Evolutionary conservation across 2,797 vertebrate genomes (phyloP), one percentile per base, ranked within the genome.

Genomic region (Sebastes goodei): DNA sequence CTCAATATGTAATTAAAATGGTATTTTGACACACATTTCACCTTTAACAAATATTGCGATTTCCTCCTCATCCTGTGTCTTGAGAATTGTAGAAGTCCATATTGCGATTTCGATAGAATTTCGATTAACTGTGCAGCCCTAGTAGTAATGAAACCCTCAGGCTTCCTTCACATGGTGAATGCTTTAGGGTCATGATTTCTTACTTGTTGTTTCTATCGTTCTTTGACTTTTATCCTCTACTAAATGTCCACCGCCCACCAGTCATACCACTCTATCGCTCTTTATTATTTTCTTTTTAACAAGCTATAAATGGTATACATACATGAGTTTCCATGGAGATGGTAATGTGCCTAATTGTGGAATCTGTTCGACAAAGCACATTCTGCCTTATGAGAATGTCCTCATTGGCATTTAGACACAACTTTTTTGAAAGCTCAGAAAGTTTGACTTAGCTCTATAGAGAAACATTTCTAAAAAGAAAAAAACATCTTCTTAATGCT

Each of bases 281-380:
- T 56, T 55, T 27, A 7, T 35, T 52, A 2, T 0, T 53, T 59
- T 33, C 0, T 32, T 33, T 69, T 23, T 35, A 38, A 49, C 4
- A 38, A 70, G 21, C 10, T 15, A 15, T 20, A 68, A 62, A 53
- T 65, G 9, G 8, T 20, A 61, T 6, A 61, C 4, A 5, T 55
- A 56, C 4, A 15, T 21, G 11, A 27, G 70, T 74, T 67, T 71
- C 71, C 66, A 64, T 63, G 52, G 56, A 75, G 20, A 14, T 59
- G 8, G 4, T 30, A 23, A 14, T 25, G 14, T 60, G 15, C 21
- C 11, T 27, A 66, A 23, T 62, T 52, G 27, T 23, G 8, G 12
- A 53, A 65, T 82, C 35, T 76, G 57, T 29, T 82, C 4, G 2
- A 64, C 10, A 33, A 53, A 38, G 33, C 29, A 64, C 29, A 49